phyloP scores from a whole-genome alignment of 2,888 invertebrate genomes.

The Cosmia pyralina region DNA sequence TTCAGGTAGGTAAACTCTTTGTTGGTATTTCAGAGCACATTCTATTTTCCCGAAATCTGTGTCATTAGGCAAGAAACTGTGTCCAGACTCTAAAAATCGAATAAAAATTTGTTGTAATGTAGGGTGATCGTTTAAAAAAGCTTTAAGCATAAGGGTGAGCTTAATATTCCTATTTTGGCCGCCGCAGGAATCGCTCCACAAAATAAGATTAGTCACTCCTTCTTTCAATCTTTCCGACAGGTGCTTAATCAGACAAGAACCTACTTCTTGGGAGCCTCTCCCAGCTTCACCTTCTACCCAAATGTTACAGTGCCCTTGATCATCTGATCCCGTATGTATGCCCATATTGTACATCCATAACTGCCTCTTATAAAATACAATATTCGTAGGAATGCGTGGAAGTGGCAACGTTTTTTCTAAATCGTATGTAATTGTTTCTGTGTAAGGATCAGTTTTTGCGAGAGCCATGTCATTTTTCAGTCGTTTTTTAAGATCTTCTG shows the following conservation, averaged over 20 bases:
- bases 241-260: conserved; percentile 47
- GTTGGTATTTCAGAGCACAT: conserved; percentile 46
- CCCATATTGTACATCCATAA: conserved; percentile 47
- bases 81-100: conserved; percentile 37
- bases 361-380: conserved; percentile 47
- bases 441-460: conserved; percentile 13
- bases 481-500: conserved; percentile 29
- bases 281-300: conserved; percentile 54
- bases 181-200: conserved; percentile 48
- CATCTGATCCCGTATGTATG: conserved; percentile 41
- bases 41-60: conserved; percentile 48
- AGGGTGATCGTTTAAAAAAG: conserved; percentile 21
- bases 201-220: conserved; percentile 31
- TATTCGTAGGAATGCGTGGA: conserved; percentile 40
- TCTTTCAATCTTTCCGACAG: conserved; percentile 32
- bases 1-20: conserved; percentile 47
- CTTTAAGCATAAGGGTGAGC: conserved; percentile 47
- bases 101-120: conserved; percentile 3
- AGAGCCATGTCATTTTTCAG: conserved; percentile 40
- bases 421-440: conserved; percentile 29
- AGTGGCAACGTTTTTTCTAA: conserved; percentile 46
- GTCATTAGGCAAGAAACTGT: conserved; percentile 40
- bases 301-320: conserved; percentile 45
- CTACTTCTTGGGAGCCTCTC: conserved; percentile 49
- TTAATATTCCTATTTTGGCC: conserved; percentile 49